phyloP scores from a whole-genome alignment of 2,113 vertebrate species.

The Centropus bengalensis region DNA sequence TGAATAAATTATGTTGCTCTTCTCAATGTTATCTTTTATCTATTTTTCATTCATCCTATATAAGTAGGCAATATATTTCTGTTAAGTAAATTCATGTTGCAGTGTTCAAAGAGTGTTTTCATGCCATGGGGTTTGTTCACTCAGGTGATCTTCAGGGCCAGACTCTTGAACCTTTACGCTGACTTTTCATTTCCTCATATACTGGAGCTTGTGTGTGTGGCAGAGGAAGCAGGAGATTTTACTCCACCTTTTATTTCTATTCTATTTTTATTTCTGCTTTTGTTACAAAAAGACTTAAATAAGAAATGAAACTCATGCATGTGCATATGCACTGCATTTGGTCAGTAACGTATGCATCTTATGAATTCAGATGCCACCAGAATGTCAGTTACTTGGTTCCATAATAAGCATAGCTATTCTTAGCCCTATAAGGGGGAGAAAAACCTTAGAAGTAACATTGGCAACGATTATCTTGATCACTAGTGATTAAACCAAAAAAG shows the following conservation, averaged over 20 bases:
- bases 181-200: neutral
- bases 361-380: neutral
- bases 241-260: neutral
- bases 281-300: neutral
- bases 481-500: neutral
- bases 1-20: neutral
- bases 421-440: neutral
- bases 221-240: accelerated
- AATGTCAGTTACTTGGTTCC: neutral
- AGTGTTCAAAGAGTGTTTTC: neutral
- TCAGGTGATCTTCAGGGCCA: neutral
- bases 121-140: neutral
- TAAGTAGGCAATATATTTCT: neutral
- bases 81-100: neutral
- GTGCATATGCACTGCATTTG: neutral
- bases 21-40: neutral
- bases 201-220: neutral
- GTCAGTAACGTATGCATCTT: neutral
- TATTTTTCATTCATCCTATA: neutral
- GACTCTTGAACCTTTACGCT: neutral
- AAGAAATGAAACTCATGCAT: neutral
- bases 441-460: neutral
- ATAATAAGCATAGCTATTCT: neutral
- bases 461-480: neutral
- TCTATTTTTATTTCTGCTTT: neutral